A percentile compares a stretch with the other conserved stretches of the same genome.
phyloP scores from a whole-genome alignment of 2,888 invertebrate genomes.

The Bombylius major region DNA sequence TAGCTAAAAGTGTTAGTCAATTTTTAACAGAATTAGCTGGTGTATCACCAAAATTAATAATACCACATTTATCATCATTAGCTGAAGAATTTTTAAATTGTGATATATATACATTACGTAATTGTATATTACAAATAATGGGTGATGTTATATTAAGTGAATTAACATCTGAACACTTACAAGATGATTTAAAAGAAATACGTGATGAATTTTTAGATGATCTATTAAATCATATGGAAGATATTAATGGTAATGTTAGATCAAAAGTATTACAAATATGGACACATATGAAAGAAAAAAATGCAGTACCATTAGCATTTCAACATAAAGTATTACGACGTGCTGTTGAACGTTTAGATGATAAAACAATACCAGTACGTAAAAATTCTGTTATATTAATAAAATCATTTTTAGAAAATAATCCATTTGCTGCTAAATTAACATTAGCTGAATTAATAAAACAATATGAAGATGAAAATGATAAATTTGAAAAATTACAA shows the following conservation, averaged over 20 bases:
- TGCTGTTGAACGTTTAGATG: constrained; percentile 58
- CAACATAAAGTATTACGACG: constrained; percentile 55
- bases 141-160: constrained; percentile 62
- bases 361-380: constrained; percentile 73
- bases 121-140: constrained; percentile 71
- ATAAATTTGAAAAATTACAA: constrained; percentile 34
- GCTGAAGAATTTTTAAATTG: constrained; percentile 32
- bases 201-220: constrained; percentile 71
- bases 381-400: constrained; percentile 54
- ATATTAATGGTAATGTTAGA: constrained; percentile 73
- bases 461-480: constrained; percentile 38
- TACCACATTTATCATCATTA: constrained; percentile 32
- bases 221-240: constrained; percentile 70
- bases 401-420: constrained; percentile 63
- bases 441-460: constrained; percentile 46
- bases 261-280: constrained; percentile 75
- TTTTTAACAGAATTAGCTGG: constrained; percentile 31
- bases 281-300: constrained; percentile 63
- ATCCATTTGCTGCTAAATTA: constrained; percentile 68
- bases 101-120: constrained; percentile 58
- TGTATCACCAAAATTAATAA: constrained; percentile 30
- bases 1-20: constrained; percentile 30
- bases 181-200: constrained; percentile 50
- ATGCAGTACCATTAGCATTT: constrained; percentile 61
- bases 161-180: constrained; percentile 58